Evolutionary conservation across 2,113 vertebrate genomes (phyloP), one percentile per base, ranked within the genome.

Genomic region (Forbesichthys agassizii): DNA sequence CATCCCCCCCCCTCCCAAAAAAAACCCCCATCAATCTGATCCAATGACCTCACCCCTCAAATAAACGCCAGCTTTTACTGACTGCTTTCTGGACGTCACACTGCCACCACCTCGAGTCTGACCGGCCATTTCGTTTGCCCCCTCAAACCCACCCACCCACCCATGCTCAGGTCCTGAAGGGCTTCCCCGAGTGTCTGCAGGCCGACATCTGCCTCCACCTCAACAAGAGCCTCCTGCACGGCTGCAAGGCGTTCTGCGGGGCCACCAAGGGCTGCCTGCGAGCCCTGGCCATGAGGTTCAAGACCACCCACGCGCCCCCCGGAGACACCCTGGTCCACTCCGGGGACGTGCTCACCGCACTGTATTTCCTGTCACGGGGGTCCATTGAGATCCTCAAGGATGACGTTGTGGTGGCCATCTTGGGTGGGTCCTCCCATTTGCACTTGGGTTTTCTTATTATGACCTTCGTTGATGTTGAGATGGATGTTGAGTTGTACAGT

Each of bases 321-420:
- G 97, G 98, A 59, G 98, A 99, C 82, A 99, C 98, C 2, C 88
- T 99, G n/a, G 98, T 99, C 60, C 98, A 99, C 81, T 81, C 86
- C 48, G 98, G 98, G 20, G 98, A 99, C 42, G 93, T 99, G 61
- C 95, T 99, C 71, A 98, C 96, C 0, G 95, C 95, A 0, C 93
- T 99, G 62, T 99, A 99, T 84, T 99, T 99, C 77, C 87, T 99
- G 57, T 97, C 96, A 42, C 94, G 98, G 20, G 98, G 98, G 47
- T 99, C 98, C 75, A 99, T 99, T 20, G 98, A 99, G 90, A 98
- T 98, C 85, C 95, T 99, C 55, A 98, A 95, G 86, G 96, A 97
- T 20, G 96, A 99, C 78, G 93, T 98, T 52, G 98, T 99, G 14
- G 95, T 99, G 68, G 98, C 98, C 57, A 99, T 99, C 84, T 88